A percentile compares a stretch with the other conserved stretches of the same genome.
Conservation (phyloP, 1,140 invertebrate species). For the Pseudomyrmex gracilis region DNA sequence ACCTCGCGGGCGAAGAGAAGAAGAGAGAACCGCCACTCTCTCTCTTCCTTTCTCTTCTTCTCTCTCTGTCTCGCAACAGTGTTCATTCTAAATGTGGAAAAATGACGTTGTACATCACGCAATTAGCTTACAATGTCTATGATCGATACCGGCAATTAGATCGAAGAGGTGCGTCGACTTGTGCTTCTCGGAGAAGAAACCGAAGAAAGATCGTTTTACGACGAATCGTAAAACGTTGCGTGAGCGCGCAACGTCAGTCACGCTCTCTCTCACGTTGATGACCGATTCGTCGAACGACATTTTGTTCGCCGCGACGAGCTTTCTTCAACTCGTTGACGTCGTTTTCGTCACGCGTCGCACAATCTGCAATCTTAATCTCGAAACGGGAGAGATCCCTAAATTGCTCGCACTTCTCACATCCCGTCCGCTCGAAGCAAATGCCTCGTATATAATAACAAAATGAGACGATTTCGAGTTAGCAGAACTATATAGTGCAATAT, state of each 20-base stretch:
- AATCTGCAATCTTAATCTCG: not conserved
- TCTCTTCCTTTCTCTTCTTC: not conserved
- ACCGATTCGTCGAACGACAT: constrained; percentile 37
- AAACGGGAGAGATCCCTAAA: not conserved
- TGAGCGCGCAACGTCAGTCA: constrained; percentile 31
- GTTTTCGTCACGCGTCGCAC: not conserved
- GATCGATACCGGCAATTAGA: constrained; percentile 68
- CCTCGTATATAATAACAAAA: too few relatives aligned
- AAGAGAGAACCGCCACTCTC: constrained; percentile 23
- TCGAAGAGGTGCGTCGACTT: constrained; percentile 37
- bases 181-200: constrained; percentile 1
- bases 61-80: not conserved
- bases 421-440: too few relatives aligned
- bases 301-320: not conserved
- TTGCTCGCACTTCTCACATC: not conserved
- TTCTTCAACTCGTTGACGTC: not conserved
- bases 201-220: constrained; percentile 25
- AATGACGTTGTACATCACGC: constrained; percentile 57
- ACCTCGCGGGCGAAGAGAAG: constrained; percentile 63
- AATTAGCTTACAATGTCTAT: constrained; percentile 63
- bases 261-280: constrained; percentile 24
- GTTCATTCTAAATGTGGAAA: constrained; percentile 31
- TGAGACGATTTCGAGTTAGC: too few relatives aligned
- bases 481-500: too few relatives aligned
- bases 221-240: constrained; percentile 6